These are phyloP conservation scores for Stomatorhinus ivindoensis DNA, from an alignment of 2,113 vertebrate species.

Conservation along the genomic window DNA sequence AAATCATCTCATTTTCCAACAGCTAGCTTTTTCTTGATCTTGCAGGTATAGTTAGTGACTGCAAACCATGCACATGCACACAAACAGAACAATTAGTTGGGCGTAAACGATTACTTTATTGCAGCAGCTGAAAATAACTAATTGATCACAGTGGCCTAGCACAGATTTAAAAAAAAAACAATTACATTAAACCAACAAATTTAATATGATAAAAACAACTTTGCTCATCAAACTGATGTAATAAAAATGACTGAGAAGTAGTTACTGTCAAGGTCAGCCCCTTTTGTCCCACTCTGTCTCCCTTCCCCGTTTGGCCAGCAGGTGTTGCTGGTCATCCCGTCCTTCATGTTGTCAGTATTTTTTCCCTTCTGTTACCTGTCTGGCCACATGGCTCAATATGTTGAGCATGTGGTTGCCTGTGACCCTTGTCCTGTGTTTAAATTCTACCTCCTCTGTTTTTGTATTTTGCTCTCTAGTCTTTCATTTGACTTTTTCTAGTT, in stretches of 20 bases:
- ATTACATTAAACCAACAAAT: background rate
- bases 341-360: too few relatives aligned
- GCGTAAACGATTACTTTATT: background rate
- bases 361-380: too few relatives aligned
- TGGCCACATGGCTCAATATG: too few relatives aligned
- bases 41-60: background rate
- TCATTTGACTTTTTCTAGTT: too few relatives aligned
- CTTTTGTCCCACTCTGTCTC: too few relatives aligned
- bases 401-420: too few relatives aligned
- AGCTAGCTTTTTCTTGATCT: background rate
- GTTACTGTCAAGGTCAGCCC: too few relatives aligned
- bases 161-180: background rate
- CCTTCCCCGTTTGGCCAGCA: too few relatives aligned
- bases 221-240: background rate
- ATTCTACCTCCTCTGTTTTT: too few relatives aligned
- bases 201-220: background rate
- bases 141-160: background rate
- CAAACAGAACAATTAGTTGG: background rate
- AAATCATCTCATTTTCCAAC: background rate
- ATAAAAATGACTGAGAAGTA: background rate
- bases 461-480: too few relatives aligned
- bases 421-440: too few relatives aligned
- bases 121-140: background rate
- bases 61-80: background rate
- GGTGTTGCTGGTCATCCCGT: too few relatives aligned